phyloP scores from a whole-genome alignment of 2,888 invertebrate genomes.

The Dicycla oo region DNA sequence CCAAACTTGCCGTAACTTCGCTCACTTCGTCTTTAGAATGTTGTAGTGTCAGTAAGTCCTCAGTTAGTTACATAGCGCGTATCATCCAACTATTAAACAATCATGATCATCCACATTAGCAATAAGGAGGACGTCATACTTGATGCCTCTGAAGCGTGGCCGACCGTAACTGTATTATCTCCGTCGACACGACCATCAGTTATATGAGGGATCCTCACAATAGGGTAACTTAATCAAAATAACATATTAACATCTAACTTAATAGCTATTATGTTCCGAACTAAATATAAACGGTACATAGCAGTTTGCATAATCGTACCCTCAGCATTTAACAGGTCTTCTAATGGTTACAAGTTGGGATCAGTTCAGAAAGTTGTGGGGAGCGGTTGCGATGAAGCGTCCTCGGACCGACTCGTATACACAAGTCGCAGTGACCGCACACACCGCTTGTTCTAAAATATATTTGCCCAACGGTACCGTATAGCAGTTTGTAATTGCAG shows the following conservation, averaged over 20 bases:
- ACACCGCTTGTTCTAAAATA: conserved; percentile 73
- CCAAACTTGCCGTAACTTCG: background rate
- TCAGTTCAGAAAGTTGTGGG: conserved; percentile 66
- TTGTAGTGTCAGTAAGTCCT: background rate
- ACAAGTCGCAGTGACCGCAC: conserved; percentile 74
- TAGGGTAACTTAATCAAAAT: conserved; percentile 69
- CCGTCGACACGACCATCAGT: conserved; percentile 52
- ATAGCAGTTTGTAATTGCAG: conserved; percentile 79
- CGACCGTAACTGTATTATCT: conserved; percentile 54
- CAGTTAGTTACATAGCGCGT: conserved; percentile 1
- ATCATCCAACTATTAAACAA: conserved; percentile 35
- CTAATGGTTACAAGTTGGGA: conserved; percentile 69
- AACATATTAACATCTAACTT: conserved; percentile 68
- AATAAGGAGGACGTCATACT: conserved; percentile 50
- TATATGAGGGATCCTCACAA: conserved; percentile 61
- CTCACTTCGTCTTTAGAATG: background rate
- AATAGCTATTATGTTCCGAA: conserved; percentile 66
- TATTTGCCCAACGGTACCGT: conserved; percentile 75
- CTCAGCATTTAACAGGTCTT: conserved; percentile 68
- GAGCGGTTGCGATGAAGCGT: conserved; percentile 60
- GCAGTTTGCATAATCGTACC: conserved; percentile 68
- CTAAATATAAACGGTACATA: conserved; percentile 65
- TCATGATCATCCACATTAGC: conserved; percentile 45
- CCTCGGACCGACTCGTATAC: conserved; percentile 44
- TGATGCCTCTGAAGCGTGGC: conserved; percentile 40